Evolutionary conservation across 2,888 invertebrate genomes (phyloP), one percentile per base, ranked within the genome.

Genomic region (Drosophila nigricruria): DNA sequence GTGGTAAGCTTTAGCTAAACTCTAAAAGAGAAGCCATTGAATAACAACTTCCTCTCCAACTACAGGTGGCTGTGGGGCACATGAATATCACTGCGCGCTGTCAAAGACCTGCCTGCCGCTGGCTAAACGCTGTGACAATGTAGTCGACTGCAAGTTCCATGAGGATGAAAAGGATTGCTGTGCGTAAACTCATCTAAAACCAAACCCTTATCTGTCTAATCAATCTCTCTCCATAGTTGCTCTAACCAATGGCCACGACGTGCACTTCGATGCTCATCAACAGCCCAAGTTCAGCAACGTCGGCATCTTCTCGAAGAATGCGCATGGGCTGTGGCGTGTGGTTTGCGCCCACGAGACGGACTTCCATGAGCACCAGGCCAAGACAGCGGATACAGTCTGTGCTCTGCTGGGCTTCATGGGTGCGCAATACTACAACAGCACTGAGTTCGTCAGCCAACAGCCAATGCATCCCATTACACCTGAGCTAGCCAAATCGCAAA

Each of bases 131-230:
- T 97, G 97, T 88, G 95, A 97, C 91, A 94, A 94, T 32, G 91
- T 89, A 49, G 81, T 92, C 1, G 95, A 97, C 78, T 97, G 97
- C 90, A 93, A 93, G 20, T 92, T 94, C 75, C 94, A 94, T 30
- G 97, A 97, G 93, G 97, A 97, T 89, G 97, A 97, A 93, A 89
- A 94, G 57, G 95, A 96, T 90, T 97, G 97, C 90, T 95, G 96
- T 96, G 92, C 95, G 96, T 82, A 27, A 8, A 10, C 20, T 0
- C 9, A 1, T 16, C 3, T 2, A 3, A 5, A 0, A 3, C 0
- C 3, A 4, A 0, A 1, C 5, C 3, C 8, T 5, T 6, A 32
- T 9, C 27, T 16, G 16, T 32, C 4, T 32, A n/a, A 38, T 40
- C 23, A 12, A 14, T 4, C 2, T 14, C 9, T 4, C 1, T 10